Conservation (phyloP, 92 coral and sea anemone species). For the Epizoanthus rinbou region DNA sequence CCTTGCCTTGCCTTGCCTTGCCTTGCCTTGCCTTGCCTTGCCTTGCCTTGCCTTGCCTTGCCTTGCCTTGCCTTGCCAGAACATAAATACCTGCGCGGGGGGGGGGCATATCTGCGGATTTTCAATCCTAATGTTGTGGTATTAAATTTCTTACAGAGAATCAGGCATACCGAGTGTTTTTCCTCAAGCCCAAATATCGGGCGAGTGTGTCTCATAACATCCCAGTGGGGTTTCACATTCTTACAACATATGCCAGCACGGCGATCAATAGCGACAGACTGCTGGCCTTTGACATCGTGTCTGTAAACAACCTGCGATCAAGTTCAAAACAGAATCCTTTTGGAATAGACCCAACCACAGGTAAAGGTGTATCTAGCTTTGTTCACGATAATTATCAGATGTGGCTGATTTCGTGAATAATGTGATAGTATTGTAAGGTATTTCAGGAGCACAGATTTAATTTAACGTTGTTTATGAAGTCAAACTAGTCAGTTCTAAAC, state of each 20-base stretch:
- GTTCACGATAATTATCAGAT: not conserved
- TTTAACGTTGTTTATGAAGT: too few species aligned
- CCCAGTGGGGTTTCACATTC: conserved; percentile 55
- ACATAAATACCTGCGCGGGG: too few species aligned
- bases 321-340: conserved; percentile 46
- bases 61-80: too few species aligned
- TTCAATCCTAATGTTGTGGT: not conserved
- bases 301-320: conserved; percentile 56
- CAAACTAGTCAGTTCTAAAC: too few species aligned
- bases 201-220: conserved; percentile 52
- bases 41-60: too few species aligned
- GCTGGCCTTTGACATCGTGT: conserved; percentile 57
- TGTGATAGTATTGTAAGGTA: too few species aligned
- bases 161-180: conserved; percentile 56
- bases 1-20: too few species aligned
- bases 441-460: too few species aligned
- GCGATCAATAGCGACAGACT: conserved; percentile 51
- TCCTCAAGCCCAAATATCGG: conserved; percentile 64
- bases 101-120: too few species aligned
- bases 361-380: conserved; percentile 24
- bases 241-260: conserved; percentile 64
- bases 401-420: not conserved
- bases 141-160: conserved; percentile 35
- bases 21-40: too few species aligned
- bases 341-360: conserved; percentile 50